Evolutionary conservation across 2,797 vertebrate genomes (phyloP).

Genomic region (Kryptopterus vitreolus): DNA sequence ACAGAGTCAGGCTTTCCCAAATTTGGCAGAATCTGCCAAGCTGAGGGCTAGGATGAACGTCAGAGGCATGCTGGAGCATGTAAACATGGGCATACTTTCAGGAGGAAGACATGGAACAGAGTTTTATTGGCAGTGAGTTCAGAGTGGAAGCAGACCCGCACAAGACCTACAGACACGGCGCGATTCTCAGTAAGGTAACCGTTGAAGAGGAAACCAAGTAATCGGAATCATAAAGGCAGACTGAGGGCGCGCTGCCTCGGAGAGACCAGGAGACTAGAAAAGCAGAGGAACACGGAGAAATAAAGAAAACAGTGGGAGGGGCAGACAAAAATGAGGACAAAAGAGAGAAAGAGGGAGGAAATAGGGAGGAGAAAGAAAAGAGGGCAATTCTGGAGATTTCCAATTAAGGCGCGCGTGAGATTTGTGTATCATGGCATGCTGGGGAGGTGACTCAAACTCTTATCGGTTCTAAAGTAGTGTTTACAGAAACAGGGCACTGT

Average conservation of each 20-base stretch:
- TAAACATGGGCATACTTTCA: slow-evolving; percentile 41
- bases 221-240: not conserved
- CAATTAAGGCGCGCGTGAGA: slow-evolving; percentile 52
- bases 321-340: not conserved
- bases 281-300: not conserved
- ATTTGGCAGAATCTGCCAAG: slow-evolving; percentile 49
- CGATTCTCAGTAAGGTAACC: not conserved
- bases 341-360: slow-evolving; percentile 2
- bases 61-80: slow-evolving; percentile 28
- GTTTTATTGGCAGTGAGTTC: slow-evolving; percentile 11
- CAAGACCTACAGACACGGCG: not conserved
- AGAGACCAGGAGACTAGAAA: not conserved
- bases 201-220: not conserved
- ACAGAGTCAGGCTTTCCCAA: slow-evolving; percentile 39
- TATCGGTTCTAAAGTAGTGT: slow-evolving; percentile 43
- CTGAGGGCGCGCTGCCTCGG: not conserved
- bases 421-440: slow-evolving; percentile 35
- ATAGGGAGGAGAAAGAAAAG: not conserved
- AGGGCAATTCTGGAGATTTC: slow-evolving; percentile 47
- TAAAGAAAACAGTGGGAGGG: slow-evolving; percentile 16
- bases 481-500: slow-evolving; percentile 34
- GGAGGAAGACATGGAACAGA: not conserved
- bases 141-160: slow-evolving; percentile 30
- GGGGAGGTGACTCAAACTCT: slow-evolving; percentile 38
- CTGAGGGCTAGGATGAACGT: slow-evolving; percentile 14